Evolutionary conservation across 1,140 invertebrate genomes (phyloP).

Genomic region (Octopus bimaculoides): DNA sequence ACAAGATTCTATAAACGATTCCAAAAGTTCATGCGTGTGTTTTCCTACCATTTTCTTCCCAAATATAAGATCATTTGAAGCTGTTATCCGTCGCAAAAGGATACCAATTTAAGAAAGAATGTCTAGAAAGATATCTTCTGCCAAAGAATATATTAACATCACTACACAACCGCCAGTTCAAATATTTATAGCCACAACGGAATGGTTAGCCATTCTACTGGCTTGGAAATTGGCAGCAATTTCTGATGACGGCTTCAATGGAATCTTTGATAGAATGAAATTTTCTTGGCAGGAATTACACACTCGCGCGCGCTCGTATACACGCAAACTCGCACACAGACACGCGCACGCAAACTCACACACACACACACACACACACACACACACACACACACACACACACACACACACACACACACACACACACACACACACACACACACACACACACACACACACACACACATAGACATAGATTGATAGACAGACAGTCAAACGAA

Average conservation of each 20-base stretch:
- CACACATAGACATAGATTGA: background rate
- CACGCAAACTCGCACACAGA: too few species aligned
- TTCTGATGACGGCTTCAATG: background rate
- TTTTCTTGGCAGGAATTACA: background rate
- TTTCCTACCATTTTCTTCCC: too few species aligned
- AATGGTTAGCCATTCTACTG: background rate
- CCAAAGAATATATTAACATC: background rate
- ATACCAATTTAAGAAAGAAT: too few species aligned
- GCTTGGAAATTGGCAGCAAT: background rate
- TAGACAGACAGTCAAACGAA: background rate
- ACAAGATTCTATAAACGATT: too few species aligned
- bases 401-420: slow-evolving; percentile 15
- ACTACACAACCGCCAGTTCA: background rate
- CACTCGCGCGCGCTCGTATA: background rate
- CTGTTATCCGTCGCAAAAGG: too few species aligned
- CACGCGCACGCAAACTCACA: too few species aligned
- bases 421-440: background rate
- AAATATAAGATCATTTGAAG: too few species aligned
- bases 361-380: too few species aligned
- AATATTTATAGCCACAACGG: background rate
- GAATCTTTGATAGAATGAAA: background rate
- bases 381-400: slow-evolving; percentile 8
- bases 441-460: background rate
- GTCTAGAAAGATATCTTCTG: too few species aligned
- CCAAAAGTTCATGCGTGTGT: too few species aligned